A percentile compares a stretch with the other conserved stretches of the same genome.
Evolutionary conservation across 2,797 vertebrate species (phyloP).

Genomic region (Syngnathus rostellatus): DNA sequence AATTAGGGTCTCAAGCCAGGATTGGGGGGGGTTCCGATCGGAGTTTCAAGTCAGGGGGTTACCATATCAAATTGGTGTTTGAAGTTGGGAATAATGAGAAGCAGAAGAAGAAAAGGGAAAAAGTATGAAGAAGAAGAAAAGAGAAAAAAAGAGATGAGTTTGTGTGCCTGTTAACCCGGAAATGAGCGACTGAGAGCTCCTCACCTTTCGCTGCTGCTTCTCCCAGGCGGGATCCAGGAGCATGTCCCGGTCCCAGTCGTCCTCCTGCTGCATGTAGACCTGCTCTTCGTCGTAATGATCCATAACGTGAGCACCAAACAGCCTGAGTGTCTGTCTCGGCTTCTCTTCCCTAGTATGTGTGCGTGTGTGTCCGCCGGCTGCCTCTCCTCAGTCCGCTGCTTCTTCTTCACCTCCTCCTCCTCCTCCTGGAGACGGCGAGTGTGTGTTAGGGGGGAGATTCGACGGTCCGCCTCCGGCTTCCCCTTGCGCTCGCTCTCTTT

Average conservation of each 20-base stretch:
- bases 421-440: slow-evolving; percentile 14
- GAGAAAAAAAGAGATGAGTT: neutral
- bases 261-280: slow-evolving; percentile 93
- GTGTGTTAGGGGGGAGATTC: slow-evolving; percentile 42
- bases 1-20: neutral
- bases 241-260: slow-evolving; percentile 98
- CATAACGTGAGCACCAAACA: neutral
- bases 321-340: neutral
- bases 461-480: slow-evolving; percentile 59
- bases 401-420: slow-evolving; percentile 44
- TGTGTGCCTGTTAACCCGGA: neutral
- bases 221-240: slow-evolving; percentile 98
- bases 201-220: slow-evolving; percentile 96
- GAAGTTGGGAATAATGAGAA: neutral
- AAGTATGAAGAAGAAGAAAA: neutral
- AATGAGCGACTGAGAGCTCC: slow-evolving; percentile 5
- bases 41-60: neutral
- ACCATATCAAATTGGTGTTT: neutral
- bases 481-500: slow-evolving; percentile 13
- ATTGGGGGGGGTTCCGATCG: neutral
- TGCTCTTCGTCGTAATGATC: slow-evolving; percentile 57
- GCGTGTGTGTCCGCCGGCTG: neutral
- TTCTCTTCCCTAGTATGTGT: neutral
- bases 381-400: slow-evolving; percentile 31
- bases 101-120: neutral